Conservation (phyloP, 2,113 vertebrate genomes). For the Prolemur simus region DNA sequence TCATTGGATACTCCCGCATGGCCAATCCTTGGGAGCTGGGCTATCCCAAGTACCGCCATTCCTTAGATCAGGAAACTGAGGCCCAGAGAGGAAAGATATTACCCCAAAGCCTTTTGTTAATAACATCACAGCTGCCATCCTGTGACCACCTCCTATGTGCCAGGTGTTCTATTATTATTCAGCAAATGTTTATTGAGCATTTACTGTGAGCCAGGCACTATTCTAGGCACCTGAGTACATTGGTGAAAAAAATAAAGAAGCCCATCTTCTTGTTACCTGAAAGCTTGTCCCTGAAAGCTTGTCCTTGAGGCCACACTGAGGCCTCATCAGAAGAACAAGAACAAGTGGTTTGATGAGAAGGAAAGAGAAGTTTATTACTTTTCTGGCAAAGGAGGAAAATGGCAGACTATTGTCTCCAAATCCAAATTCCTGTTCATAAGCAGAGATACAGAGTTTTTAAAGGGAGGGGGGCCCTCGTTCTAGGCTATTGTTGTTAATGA, state of each 20-base stretch:
- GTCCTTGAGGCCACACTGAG: too few relatives aligned
- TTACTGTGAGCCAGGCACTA: neutral
- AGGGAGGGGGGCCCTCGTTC: too few relatives aligned
- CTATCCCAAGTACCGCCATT: accelerated
- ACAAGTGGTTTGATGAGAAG: too few relatives aligned
- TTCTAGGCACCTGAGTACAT: accelerated
- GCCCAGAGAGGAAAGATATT: neutral
- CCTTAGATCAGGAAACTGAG: neutral
- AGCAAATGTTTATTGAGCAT: neutral
- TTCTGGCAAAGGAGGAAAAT: too few relatives aligned
- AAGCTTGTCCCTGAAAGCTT: too few relatives aligned
- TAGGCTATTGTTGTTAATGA: too few relatives aligned
- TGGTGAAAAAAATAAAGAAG: neutral
- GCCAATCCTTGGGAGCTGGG: neutral
- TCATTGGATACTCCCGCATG: accelerated
- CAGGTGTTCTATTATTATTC: neutral
- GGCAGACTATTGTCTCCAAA: too few relatives aligned
- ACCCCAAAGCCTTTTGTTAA: neutral
- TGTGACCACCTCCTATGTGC: neutral
- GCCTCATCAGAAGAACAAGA: too few relatives aligned
- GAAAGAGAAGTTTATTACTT: too few relatives aligned
- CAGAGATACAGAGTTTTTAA: too few relatives aligned
- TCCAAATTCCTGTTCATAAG: too few relatives aligned
- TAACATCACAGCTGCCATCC: too few relatives aligned
- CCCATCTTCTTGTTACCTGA: accelerated